Evolutionary conservation across 53 echinoderm and acorn worm genomes (phyloP).

Genomic region (Stichopus horrens): DNA sequence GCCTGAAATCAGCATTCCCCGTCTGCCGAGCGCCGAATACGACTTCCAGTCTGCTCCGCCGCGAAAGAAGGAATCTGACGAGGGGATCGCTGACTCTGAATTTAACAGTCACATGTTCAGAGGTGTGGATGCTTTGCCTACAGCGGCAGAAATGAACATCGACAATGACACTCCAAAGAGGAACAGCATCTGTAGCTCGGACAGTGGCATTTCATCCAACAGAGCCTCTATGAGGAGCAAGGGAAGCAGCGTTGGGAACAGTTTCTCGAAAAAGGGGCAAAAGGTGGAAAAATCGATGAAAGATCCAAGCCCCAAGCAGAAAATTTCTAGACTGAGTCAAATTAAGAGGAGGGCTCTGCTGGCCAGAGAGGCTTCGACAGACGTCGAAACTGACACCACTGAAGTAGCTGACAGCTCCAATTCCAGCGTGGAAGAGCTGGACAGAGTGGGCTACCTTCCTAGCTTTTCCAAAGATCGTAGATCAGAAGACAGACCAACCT

Average conservation of each 20-base stretch:
- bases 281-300: constrained; percentile 46
- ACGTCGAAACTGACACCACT: constrained; percentile 42
- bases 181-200: constrained; percentile 82
- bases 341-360: constrained; percentile 19
- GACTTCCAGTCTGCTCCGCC: constrained; percentile 36
- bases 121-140: constrained; percentile 6
- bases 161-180: constrained; percentile 60
- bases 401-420: constrained; percentile 40
- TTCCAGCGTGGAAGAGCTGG: constrained; percentile 45
- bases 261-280: constrained; percentile 49
- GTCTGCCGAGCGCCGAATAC: constrained; percentile 43
- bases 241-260: constrained; percentile 56
- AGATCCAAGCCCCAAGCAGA: constrained; percentile 43
- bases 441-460: constrained; percentile 32
- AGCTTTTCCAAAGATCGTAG: constrained; percentile 32
- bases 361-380: not conserved
- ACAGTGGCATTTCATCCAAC: constrained; percentile 93
- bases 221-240: constrained; percentile 76
- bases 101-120: not conserved
- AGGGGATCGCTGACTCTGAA: not conserved
- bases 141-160: constrained; percentile 44
- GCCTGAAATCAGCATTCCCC: constrained; percentile 40
- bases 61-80: constrained; percentile 20
- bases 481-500: not conserved
- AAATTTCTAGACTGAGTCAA: constrained; percentile 50